Conservation (phyloP, 2,797 vertebrate genomes). For the Xiphorhynchus erythropygius region DNA sequence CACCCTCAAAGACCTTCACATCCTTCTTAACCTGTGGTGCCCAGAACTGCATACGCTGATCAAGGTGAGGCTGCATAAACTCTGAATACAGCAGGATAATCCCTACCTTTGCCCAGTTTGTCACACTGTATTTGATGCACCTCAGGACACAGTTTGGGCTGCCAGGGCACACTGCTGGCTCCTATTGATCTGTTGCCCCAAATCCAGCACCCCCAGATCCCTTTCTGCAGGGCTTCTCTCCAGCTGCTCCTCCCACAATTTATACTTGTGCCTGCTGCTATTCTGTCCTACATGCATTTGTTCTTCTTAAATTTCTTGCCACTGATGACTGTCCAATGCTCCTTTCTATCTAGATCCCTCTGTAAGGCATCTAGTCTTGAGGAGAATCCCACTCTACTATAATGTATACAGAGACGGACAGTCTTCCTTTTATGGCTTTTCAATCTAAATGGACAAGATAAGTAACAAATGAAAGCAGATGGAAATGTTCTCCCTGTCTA, state of each 20-base stretch:
- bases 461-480: not conserved
- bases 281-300: not conserved
- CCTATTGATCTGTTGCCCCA: fast-evolving
- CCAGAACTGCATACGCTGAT: not conserved
- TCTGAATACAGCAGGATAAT: fast-evolving
- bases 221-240: not conserved
- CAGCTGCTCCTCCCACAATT: not conserved
- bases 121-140: not conserved
- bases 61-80: not conserved
- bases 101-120: not conserved
- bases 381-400: not conserved
- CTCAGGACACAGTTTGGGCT: not conserved
- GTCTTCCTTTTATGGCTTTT: not conserved
- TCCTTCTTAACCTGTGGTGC: not conserved
- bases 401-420: not conserved
- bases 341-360: not conserved
- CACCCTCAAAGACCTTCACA: not conserved
- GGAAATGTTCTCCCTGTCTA: not conserved
- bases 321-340: not conserved
- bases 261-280: fast-evolving
- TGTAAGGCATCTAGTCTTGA: not conserved
- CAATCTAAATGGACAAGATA: not conserved
- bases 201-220: not conserved
- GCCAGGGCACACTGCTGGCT: not conserved
- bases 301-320: not conserved